phyloP scores from a whole-genome alignment of 2,113 vertebrate species.

The Silurus glanis region DNA sequence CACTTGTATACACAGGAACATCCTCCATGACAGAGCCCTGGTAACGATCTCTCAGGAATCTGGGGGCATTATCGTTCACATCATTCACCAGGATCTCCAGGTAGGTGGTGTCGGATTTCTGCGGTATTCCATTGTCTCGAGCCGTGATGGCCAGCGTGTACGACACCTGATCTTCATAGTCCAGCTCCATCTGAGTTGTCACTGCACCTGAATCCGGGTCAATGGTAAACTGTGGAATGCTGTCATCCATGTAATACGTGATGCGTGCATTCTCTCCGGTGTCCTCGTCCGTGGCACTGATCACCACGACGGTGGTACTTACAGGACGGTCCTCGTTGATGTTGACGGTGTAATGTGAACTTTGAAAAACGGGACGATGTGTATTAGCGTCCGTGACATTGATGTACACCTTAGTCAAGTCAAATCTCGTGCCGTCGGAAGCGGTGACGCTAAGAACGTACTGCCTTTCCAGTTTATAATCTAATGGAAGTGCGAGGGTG shows the following conservation, averaged over 20 bases:
- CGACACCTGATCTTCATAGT: conserved; percentile 95
- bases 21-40: conserved; percentile 88
- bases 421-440: conserved; percentile 85
- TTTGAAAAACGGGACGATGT: conserved; percentile 94
- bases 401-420: conserved; percentile 83
- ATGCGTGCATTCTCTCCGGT: conserved; percentile 92
- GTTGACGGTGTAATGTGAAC: conserved; percentile 92
- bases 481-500: conserved; percentile 87
- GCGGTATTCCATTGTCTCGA: conserved; percentile 91
- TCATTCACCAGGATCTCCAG: conserved; percentile 94
- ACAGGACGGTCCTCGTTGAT: conserved; percentile 86
- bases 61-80: conserved; percentile 91
- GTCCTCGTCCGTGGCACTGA: conserved; percentile 93
- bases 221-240: conserved; percentile 94
- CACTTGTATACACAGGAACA: conserved; percentile 86
- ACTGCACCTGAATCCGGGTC: conserved; percentile 84
- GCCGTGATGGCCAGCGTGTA: conserved; percentile 95
- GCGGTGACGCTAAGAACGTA: conserved; percentile 86
- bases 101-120: conserved; percentile 97
- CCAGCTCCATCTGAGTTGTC: conserved; percentile 90
- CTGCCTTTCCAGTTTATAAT: conserved; percentile 95
- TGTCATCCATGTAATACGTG: conserved; percentile 96
- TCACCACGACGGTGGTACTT: conserved; percentile 89
- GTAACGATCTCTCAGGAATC: conserved; percentile 86
- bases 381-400: conserved; percentile 96